phyloP scores from a whole-genome alignment of 2,888 invertebrate species.

The Coecobrya sp. region DNA sequence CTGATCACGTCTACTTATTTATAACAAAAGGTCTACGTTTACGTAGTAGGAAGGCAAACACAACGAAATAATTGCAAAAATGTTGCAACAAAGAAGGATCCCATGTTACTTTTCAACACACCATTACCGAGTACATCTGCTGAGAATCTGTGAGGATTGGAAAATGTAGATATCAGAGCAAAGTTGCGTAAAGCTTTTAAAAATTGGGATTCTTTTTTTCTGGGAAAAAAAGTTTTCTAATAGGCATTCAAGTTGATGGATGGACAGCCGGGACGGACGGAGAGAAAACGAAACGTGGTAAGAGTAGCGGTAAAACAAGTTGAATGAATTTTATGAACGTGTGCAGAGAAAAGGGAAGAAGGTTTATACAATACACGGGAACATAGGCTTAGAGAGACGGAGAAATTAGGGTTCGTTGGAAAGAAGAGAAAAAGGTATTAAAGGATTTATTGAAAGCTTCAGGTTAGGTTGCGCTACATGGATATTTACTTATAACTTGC shows the following conservation, averaged over 20 bases:
- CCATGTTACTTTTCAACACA: not conserved
- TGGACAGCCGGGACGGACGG: conserved; percentile 14
- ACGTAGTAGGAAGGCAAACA: not conserved
- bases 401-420: conserved; percentile 44
- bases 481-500: too few species aligned
- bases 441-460: conserved; percentile 61
- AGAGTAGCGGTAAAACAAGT: conserved; percentile 10
- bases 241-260: conserved; percentile 22
- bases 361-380: not conserved
- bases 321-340: conserved; percentile 17
- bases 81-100: not conserved
- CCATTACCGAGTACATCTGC: not conserved
- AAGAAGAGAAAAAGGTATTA: conserved; percentile 36
- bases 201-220: conserved; percentile 2
- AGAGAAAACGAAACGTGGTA: conserved; percentile 10
- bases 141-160: not conserved
- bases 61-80: conserved; percentile 2
- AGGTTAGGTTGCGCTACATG: conserved; percentile 1
- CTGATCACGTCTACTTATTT: not conserved
- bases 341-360: not conserved
- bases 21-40: not conserved
- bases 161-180: not conserved
- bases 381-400: not conserved
- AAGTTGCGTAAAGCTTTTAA: not conserved
- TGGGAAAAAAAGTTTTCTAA: conserved; percentile 35